Base-by-base conservation (phyloP, 2,797 vertebrate genomes). In the Champsocephalus gunnari region DNA sequence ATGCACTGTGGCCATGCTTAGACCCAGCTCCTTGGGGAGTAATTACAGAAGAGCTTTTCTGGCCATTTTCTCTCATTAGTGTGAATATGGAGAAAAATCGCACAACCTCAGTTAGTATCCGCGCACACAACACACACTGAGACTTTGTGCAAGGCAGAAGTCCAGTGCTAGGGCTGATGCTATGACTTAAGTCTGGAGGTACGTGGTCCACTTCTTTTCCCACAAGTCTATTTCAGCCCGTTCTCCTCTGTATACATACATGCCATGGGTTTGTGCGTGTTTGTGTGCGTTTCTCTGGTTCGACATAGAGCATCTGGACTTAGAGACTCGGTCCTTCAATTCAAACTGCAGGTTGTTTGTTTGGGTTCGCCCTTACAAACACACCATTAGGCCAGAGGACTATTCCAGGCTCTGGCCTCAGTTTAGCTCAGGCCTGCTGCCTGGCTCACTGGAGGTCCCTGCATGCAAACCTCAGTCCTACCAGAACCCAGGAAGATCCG, bases 331-430 rank as follows among this genome's bases (percentile, higher is more conserved):
- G 55, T 73, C 84, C 84, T 84, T 84, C 88, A 76, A 78, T 89
- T 89, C 79, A 78, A 89, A 87, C 80, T 79, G 78, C 88, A 82
- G 83, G 81, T 87, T 91, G 85, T 92, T 90, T 93, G 90, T 94
- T 91, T 93, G 88, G 87, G 81, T 94, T 92, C 79, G 87, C 83
- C 88, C 89, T 90, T 90, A 81, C 91, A 91, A 92, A 92, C 87
- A 92, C 90, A 92, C 79, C 82, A 91, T 93, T 93, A 92, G 89
- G 62, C 85, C 77, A 79, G 73, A 66, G 49, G 84, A 86, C 91
- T 93, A 92, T 93, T 92, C 87, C 89, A 87, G 86, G 84, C 76
- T 53, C 70, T 75, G 80, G 81, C 84, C 80, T 88, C 73, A 71
- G 88, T 85, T 89, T 91, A 90, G 93, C 83, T 82, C 80, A 74